Evolutionary conservation across 2,113 vertebrate genomes (phyloP).

Genomic region (Phoxinus phoxinus): DNA sequence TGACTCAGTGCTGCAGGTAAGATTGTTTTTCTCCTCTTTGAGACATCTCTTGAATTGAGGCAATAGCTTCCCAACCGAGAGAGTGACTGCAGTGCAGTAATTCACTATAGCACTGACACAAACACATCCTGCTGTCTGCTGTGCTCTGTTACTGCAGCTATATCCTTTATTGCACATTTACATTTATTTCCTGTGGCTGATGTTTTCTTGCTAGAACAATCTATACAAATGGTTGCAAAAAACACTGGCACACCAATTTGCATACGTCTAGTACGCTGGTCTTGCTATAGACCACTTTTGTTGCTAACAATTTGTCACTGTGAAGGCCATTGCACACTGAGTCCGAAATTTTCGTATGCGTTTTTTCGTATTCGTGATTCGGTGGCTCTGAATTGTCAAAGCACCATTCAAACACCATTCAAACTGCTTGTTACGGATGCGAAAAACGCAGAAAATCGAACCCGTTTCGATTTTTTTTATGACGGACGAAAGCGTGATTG

Average conservation of each 20-base stretch:
- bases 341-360: too few relatives aligned
- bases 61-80: background rate
- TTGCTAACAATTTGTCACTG: background rate
- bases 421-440: too few relatives aligned
- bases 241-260: background rate
- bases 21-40: constrained; percentile 23
- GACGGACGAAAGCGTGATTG: too few relatives aligned
- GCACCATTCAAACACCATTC: too few relatives aligned
- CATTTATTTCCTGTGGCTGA: background rate
- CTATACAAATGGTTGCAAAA: background rate
- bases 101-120: constrained; percentile 10
- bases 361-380: too few relatives aligned
- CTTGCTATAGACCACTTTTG: background rate
- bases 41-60: constrained; percentile 18
- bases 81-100: constrained; percentile 22
- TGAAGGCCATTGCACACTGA: too few relatives aligned
- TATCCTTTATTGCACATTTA: constrained; percentile 15
- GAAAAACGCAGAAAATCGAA: too few relatives aligned
- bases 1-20: constrained; percentile 97
- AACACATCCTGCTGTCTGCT: constrained; percentile 3
- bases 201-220: constrained; percentile 14
- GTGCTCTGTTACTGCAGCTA: background rate
- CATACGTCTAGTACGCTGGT: background rate
- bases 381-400: too few relatives aligned
- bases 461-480: too few relatives aligned